Evolutionary conservation across 2,113 vertebrate species (phyloP).

Genomic region (Nothocercus nigrocapillus): DNA sequence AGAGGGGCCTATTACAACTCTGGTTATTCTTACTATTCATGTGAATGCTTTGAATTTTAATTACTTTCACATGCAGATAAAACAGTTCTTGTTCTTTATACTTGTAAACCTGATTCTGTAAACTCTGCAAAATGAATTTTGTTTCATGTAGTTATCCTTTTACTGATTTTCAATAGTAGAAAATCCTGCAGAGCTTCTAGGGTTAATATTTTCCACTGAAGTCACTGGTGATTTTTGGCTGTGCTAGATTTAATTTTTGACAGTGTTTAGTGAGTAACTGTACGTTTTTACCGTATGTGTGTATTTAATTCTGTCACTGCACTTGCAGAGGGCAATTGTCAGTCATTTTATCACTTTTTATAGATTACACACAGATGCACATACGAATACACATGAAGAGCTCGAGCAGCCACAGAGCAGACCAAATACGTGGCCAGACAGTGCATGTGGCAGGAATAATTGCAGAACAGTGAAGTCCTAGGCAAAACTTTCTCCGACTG

Average conservation of each 20-base stretch:
- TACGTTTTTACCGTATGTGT: background rate
- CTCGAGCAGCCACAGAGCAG: background rate
- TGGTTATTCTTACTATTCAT: conserved; percentile 50
- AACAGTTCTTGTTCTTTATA: background rate
- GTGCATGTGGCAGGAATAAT: background rate
- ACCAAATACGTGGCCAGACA: background rate
- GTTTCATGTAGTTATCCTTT: conserved; percentile 17
- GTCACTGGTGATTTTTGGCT: background rate
- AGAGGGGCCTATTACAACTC: conserved; percentile 10
- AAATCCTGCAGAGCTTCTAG: background rate
- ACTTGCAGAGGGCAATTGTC: background rate
- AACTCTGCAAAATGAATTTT: background rate
- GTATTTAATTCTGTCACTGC: background rate
- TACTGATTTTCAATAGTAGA: background rate
- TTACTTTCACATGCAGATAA: conserved; percentile 53
- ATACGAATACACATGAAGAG: fast-evolving
- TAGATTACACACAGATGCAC: background rate
- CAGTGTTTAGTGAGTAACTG: background rate
- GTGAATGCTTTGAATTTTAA: conserved; percentile 58
- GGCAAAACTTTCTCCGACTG: background rate
- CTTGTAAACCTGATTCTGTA: conserved; percentile 13
- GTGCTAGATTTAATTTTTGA: background rate
- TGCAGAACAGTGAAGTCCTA: background rate
- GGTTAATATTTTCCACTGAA: background rate
- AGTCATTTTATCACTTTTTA: background rate